Evolutionary conservation across 2,113 vertebrate genomes (phyloP), one percentile per base, ranked within the genome.

Genomic region (Eclectus roratus): DNA sequence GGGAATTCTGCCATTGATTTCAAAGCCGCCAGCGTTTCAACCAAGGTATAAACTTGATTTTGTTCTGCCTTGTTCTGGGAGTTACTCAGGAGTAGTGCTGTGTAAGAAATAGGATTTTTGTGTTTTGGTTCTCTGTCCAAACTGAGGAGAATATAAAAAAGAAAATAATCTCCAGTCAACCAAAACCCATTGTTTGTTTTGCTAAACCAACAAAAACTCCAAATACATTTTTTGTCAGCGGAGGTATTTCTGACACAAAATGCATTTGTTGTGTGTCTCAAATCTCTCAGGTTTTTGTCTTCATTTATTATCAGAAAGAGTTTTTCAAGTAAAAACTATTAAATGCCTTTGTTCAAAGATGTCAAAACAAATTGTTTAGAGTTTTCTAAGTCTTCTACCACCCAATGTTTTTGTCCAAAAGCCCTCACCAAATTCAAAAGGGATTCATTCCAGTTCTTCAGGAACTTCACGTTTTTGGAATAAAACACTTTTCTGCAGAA

Each of bases 1-100:
- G 83, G 85, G 83, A 95, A 80, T 92, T 72, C 78, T 96, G 88
- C 80, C 80, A 91, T 92, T 89, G 86, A 82, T 93, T 91, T 96
- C 77, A 91, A 94, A 94, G 70, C 50, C 65, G 37, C 28, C 84
- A 94, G 73, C 13, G 0, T 89, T 92, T 96, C 66, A 89, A 84
- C 20, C n/a, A 35, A 72, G 78, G 56, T 85, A 81, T 29, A 95
- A 96, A 89, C 66, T 91, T 85, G 47, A 63, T 76, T 94, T 92
- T 46, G 27, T 82, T 91, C 81, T 94, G 66, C 46, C 29, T 85
- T 17, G 1, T 56, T 92, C 78, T 89, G 84, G 85, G 87, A 87
- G 56, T 93, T 94, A 53, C 70, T 71, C 44, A 58, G 77, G 29
- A 95, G 76, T 37, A 58, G 18, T 61, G 44, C 13, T 86, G 56